A percentile compares a stretch with the other conserved stretches of the same genome.
Evolutionary conservation across 2,113 vertebrate genomes (phyloP).

Genomic region (Malurus melanocephalus): DNA sequence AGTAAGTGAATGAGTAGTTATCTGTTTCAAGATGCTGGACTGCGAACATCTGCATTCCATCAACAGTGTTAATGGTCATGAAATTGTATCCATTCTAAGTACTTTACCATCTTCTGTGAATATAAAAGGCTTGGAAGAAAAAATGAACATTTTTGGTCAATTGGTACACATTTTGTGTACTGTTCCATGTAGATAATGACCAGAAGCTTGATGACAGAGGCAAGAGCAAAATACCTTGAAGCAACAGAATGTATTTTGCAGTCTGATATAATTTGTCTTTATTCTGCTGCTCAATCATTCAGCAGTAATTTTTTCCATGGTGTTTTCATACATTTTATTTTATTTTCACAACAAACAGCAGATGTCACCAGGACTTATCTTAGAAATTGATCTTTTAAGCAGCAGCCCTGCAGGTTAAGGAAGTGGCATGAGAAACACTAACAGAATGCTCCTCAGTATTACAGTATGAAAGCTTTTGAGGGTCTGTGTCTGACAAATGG

Average conservation of each 20-base stretch:
- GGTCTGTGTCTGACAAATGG: neutral
- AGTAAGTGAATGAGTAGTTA: slow-evolving; percentile 20
- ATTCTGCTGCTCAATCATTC: neutral
- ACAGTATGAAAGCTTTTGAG: neutral
- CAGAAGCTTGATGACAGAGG: neutral
- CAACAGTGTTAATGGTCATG: neutral
- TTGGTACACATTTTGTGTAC: neutral
- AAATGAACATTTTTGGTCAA: neutral
- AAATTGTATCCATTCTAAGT: neutral
- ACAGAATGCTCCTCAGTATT: neutral
- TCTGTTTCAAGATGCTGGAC: slow-evolving; percentile 38
- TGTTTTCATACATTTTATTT: neutral
- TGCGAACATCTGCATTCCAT: neutral
- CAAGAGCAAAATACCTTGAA: neutral
- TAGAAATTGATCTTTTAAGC: neutral
- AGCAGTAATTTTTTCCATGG: neutral
- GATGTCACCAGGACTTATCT: neutral
- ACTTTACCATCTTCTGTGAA: neutral
- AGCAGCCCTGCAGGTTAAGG: neutral
- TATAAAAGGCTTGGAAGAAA: neutral
- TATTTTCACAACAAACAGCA: neutral
- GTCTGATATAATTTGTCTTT: neutral
- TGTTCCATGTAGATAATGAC: neutral
- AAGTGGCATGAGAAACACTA: neutral
- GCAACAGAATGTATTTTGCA: neutral